phyloP scores from a whole-genome alignment of 2,888 invertebrate species.

The Lithophane leautieri region DNA sequence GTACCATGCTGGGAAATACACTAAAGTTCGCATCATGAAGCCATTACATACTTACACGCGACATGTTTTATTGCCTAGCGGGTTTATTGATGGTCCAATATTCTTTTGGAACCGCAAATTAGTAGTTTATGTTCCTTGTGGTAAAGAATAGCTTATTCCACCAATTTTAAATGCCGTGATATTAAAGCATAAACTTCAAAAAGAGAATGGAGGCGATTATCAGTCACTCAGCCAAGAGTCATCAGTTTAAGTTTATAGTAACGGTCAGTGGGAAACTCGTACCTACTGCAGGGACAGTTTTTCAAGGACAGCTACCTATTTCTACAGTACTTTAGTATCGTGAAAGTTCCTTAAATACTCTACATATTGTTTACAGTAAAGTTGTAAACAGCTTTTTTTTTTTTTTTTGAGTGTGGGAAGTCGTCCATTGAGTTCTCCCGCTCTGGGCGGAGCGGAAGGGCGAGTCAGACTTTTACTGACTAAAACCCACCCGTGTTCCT shows the following conservation, averaged over 20 bases:
- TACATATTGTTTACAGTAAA: background rate
- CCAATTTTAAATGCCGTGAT: too few species aligned
- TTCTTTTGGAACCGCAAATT: conserved; percentile 11
- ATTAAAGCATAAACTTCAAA: too few species aligned
- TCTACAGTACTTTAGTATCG: too few species aligned
- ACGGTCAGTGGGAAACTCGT: too few species aligned
- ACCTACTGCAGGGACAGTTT: too few species aligned
- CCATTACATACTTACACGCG: conserved; percentile 40
- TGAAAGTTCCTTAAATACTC: background rate
- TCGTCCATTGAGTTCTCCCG: too few species aligned
- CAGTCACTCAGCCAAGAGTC: background rate
- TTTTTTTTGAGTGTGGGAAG: too few species aligned
- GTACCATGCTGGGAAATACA: conserved; percentile 33
- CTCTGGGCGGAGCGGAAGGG: too few species aligned
- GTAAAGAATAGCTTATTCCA: background rate
- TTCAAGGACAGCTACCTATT: too few species aligned
- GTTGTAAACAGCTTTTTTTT: too few species aligned
- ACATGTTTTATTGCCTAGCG: conserved; percentile 22
- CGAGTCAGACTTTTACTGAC: too few species aligned
- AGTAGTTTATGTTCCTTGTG: background rate
- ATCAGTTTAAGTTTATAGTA: background rate
- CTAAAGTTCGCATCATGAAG: conserved; percentile 45
- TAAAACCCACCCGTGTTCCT: too few species aligned
- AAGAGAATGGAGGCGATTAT: background rate
- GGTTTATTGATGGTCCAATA: background rate